Base-by-base conservation (phyloP, 2,113 vertebrate species). In the Sturnus vulgaris region DNA sequence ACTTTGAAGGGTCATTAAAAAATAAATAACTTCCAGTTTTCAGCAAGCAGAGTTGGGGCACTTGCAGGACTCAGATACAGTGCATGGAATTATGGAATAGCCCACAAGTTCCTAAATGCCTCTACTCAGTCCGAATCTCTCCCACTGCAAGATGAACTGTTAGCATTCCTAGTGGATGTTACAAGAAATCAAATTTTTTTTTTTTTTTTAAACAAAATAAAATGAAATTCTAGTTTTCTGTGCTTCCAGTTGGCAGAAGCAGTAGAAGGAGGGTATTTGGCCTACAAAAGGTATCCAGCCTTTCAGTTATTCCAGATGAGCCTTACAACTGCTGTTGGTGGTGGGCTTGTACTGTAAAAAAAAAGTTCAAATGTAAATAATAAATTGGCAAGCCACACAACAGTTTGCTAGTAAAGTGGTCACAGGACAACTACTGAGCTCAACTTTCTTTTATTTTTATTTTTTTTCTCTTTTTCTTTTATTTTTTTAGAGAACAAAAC, bases 261-360 rank as follows among this genome's bases (percentile, higher is more conserved):
- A 98, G 96, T 92, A 98, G 98, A 96, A 98, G 97, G 96, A 98
- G 97, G 96, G 97, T 95, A 95, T 97, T 98, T 98, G 97, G 97
- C 97, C 97, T 97, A 97, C 96, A 97, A 97, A 98, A 97, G 98
- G 97, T 94, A 97, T 98, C 98, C 98, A 95, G 98, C 98, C 98
- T 99, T 98, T 98, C 95, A 98, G 98, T 97, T 98, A 98, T 98
- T 98, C 98, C 98, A 97, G 97, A 96, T 98, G 98, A 98, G 98
- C 96, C 97, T 98, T 99, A 99, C 98, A 99, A 98, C 98, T 99
- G 99, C 98, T 99, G 99, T 98, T 99, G 99, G 98, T 99, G 99
- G 98, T 99, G 99, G 98, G 98, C 97, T 98, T 99, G 99, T 98
- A 99, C 99, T 99, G 98, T 82, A 97, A 97, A 82, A 90, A 93